Percentiles rank a stretch among this genome's conserved stretches.
Conservation (phyloP, 2,113 vertebrate genomes). For the rat (Rattus norvegicus) region GRCr8 NC_086019.1:159661001-159661500, state of each 20-base stretch:
- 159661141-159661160: neutral
- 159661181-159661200: neutral
- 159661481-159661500: neutral
- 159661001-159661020: neutral
- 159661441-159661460: too few species aligned
- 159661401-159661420: neutral
- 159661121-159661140: neutral
- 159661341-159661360: neutral
- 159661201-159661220: neutral
- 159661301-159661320: neutral
- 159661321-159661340: neutral
- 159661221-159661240: too few species aligned
- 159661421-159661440: neutral
- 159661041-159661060: neutral
- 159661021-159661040: neutral
- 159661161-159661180: neutral
- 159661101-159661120: neutral
- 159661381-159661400: neutral
- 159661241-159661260: neutral
- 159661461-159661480: neutral
- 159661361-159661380: neutral
- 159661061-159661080: neutral
- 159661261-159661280: neutral
- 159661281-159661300: neutral
- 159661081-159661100: neutral